These are phyloP conservation scores for Palythoa grandis DNA, from an alignment of 92 coral and sea anemone genomes.

Conservation along the genomic window DNA sequence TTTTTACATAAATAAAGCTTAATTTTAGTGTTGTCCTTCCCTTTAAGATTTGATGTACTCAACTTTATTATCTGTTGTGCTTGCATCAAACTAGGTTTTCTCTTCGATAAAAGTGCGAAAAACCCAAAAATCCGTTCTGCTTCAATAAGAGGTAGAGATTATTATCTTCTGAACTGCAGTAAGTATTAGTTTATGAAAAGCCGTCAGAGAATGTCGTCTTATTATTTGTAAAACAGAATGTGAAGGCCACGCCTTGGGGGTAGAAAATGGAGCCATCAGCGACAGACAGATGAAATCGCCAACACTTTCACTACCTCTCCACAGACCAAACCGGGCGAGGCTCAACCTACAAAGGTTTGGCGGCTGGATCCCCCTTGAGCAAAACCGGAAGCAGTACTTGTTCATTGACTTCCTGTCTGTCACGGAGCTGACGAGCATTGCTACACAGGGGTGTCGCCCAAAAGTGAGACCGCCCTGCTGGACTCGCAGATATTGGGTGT, in stretches of 20 bases:
- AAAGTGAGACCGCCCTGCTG: background rate
- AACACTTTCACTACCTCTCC: background rate
- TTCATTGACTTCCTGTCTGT: background rate
- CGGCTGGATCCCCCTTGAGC: conserved; percentile 7
- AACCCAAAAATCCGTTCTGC: too few relatives aligned
- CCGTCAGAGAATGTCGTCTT: too few relatives aligned
- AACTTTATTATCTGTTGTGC: too few relatives aligned
- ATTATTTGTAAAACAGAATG: background rate
- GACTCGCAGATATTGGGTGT: background rate
- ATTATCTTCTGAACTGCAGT: too few relatives aligned
- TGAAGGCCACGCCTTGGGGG: conserved; percentile 20
- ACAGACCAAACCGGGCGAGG: background rate
- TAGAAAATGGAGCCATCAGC: conserved; percentile 20
- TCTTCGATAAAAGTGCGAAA: too few relatives aligned
- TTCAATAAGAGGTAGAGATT: too few relatives aligned
- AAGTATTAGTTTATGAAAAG: too few relatives aligned
- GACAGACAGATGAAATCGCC: conserved; percentile 16
- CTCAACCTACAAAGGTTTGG: background rate
- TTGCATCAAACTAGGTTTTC: too few relatives aligned
- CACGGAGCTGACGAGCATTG: conserved; percentile 3
- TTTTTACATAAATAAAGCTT: too few relatives aligned
- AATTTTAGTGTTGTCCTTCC: too few relatives aligned
- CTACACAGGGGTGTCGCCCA: conserved; percentile 12
- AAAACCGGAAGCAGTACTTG: background rate
- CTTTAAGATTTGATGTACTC: too few relatives aligned